phyloP scores from a whole-genome alignment of 1,140 invertebrate genomes.

The Cydia pomonella region DNA sequence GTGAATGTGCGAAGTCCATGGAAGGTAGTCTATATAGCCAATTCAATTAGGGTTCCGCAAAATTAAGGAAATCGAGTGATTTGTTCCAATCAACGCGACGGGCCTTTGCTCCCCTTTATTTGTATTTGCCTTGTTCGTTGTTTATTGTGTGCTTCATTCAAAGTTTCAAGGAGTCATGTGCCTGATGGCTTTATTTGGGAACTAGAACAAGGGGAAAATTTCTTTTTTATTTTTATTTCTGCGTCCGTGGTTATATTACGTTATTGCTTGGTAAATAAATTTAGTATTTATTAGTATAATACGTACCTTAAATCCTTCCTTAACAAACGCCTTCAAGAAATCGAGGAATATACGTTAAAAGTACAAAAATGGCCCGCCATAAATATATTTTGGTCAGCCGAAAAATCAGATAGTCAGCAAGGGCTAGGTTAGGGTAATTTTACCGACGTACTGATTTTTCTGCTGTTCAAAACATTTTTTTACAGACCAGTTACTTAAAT shows the following conservation, averaged over 20 bases:
- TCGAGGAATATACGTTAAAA: too few species aligned
- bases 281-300: too few species aligned
- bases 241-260: not conserved
- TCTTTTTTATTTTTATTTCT: not conserved
- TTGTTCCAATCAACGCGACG: slow-evolving; percentile 28
- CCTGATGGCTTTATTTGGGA: not conserved
- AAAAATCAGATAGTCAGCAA: too few species aligned
- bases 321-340: too few species aligned
- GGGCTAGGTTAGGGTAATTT: too few species aligned
- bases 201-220: not conserved
- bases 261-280: too few species aligned
- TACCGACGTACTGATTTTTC: too few species aligned
- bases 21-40: not conserved
- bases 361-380: too few species aligned
- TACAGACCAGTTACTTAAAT: too few species aligned
- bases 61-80: slow-evolving; percentile 32
- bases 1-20: not conserved
- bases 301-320: too few species aligned
- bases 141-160: slow-evolving; percentile 5
- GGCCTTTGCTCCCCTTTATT: slow-evolving; percentile 25
- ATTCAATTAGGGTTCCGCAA: slow-evolving; percentile 28
- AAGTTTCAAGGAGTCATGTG: slow-evolving; percentile 7
- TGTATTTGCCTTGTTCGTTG: slow-evolving; percentile 17
- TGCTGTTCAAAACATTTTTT: too few species aligned
- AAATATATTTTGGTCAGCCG: too few species aligned